Conservation (phyloP, 2,888 invertebrate species). For the Pyrochroa serraticornis region DNA sequence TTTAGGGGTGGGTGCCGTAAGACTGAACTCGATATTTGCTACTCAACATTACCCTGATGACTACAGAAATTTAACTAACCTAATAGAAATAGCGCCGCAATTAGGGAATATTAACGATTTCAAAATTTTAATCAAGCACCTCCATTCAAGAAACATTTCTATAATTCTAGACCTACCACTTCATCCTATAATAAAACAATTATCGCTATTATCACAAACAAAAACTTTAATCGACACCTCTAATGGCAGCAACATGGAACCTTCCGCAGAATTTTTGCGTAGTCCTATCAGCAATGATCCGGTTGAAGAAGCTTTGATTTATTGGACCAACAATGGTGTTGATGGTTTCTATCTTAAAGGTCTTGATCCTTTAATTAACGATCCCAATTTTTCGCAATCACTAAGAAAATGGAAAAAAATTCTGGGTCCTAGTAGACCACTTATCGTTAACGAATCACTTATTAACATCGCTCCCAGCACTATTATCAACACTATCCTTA, state of each 20-base stretch:
- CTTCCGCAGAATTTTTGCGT: constrained; percentile 37
- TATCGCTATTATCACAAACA: constrained; percentile 32
- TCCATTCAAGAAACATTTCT: constrained; percentile 75
- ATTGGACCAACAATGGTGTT: constrained; percentile 78
- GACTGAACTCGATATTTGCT: constrained; percentile 81
- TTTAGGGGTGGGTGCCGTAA: constrained; percentile 73
- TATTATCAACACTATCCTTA: constrained; percentile 66
- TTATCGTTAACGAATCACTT: constrained; percentile 70
- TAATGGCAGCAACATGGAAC: constrained; percentile 35
- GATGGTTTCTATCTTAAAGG: constrained; percentile 91
- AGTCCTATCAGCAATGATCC: constrained; percentile 44
- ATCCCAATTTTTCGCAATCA: constrained; percentile 64
- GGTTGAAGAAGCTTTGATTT: constrained; percentile 66
- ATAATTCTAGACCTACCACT: constrained; percentile 81
- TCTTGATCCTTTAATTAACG: constrained; percentile 69
- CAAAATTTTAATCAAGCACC: constrained; percentile 64
- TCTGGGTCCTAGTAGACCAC: constrained; percentile 66
- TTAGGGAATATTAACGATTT: constrained; percentile 77
- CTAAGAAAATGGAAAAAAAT: constrained; percentile 73
- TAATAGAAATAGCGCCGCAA: constrained; percentile 69
- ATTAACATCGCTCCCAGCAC: constrained; percentile 59
- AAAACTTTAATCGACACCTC: constrained; percentile 26
- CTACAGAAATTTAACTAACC: constrained; percentile 71
- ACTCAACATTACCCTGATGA: constrained; percentile 73
- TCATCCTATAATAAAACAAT: constrained; percentile 59